These are phyloP conservation scores for Coryphaenoides rupestris DNA, from an alignment of 2,113 vertebrate species.

Conservation along the genomic window DNA sequence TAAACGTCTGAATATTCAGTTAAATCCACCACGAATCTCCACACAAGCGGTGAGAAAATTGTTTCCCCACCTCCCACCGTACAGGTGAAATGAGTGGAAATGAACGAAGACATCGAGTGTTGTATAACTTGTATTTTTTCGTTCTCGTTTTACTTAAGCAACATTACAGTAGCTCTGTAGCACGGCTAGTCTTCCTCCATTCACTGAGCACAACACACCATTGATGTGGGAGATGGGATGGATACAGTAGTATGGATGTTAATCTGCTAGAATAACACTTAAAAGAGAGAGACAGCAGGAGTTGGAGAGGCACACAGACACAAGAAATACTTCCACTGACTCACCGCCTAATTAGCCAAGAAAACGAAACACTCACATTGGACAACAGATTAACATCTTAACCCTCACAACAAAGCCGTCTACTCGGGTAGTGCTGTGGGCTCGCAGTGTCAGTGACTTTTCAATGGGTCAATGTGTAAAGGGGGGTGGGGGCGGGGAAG, in stretches of 20 bases:
- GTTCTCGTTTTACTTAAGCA: slow-evolving; percentile 41
- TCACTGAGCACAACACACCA: slow-evolving; percentile 54
- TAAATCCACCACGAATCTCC: no score
- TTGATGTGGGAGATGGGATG: slow-evolving; percentile 46
- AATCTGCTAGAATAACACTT: slow-evolving; percentile 57
- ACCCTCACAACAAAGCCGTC: slow-evolving; percentile 50
- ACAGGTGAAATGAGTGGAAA: not conserved
- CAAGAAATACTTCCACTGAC: slow-evolving; percentile 62
- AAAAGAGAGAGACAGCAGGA: slow-evolving; percentile 54
- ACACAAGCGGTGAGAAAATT: no score
- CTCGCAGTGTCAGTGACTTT: slow-evolving; percentile 58
- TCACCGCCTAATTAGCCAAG: slow-evolving; percentile 53
- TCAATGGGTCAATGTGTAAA: slow-evolving; percentile 62
- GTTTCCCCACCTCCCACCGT: no score
- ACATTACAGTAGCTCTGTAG: slow-evolving; percentile 59
- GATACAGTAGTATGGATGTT: slow-evolving; percentile 60
- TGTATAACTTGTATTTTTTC: slow-evolving; percentile 67
- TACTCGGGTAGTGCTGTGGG: slow-evolving; percentile 56
- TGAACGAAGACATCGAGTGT: not conserved
- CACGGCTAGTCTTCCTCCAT: slow-evolving; percentile 42
- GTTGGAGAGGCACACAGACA: slow-evolving; percentile 64
- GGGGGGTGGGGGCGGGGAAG: slow-evolving; percentile 40
- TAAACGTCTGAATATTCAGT: no score
- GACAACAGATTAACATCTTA: slow-evolving; percentile 57
- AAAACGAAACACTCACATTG: slow-evolving; percentile 59